These are phyloP conservation scores for Hetaerina titia DNA, from an alignment of 2,888 invertebrate species.

Conservation along the genomic window DNA sequence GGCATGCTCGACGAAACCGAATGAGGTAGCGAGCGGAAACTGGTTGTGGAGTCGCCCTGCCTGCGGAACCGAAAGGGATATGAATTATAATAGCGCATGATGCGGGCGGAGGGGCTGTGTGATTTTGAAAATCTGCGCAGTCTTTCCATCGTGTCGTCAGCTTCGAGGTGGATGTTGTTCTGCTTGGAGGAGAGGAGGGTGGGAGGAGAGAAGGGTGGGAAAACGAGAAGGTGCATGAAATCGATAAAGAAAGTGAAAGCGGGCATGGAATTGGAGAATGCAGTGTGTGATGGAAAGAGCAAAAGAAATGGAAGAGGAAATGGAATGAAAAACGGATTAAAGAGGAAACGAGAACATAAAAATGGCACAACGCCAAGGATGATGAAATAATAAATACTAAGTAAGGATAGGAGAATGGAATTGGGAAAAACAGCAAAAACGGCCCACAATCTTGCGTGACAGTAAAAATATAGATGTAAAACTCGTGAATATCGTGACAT, in stretches of 20 bases:
- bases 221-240: background rate
- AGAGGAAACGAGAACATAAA: background rate
- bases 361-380: background rate
- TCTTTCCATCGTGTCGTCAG: background rate
- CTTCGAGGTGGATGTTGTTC: background rate
- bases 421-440: too few relatives aligned
- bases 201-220: background rate
- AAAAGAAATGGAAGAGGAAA: background rate
- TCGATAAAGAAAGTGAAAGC: background rate
- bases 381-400: too few relatives aligned
- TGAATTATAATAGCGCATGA: background rate
- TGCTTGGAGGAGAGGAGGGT: background rate
- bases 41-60: too few relatives aligned
- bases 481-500: too few relatives aligned
- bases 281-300: background rate
- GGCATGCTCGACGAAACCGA: background rate
- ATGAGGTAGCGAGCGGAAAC: background rate
- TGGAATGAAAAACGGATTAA: background rate
- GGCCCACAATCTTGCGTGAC: too few relatives aligned
- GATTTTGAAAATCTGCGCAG: slow-evolving; percentile 1
- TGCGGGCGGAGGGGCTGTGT: too few relatives aligned
- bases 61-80: background rate
- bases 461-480: too few relatives aligned
- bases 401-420: too few relatives aligned
- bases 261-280: background rate